Base-by-base conservation (phyloP, 2,888 invertebrate genomes). In the Nephrotoma appendiculata region DNA sequence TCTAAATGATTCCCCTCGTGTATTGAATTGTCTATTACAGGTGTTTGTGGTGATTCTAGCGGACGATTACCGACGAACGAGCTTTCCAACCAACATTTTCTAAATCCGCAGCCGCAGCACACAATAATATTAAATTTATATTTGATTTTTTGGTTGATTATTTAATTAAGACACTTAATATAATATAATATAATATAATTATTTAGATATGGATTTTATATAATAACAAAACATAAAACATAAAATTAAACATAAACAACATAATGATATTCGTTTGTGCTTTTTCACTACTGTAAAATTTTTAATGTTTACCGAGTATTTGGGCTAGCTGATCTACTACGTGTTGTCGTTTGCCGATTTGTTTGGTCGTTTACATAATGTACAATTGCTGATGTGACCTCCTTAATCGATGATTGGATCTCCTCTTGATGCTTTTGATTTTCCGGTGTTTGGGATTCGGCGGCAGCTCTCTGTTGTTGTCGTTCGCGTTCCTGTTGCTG, bases 311-410 rank as follows among this genome's bases (percentile, higher is more conserved):
- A 92, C 91, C 91, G 91, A 89, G 91, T 91, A 89, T 91, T 91
- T 86, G 91, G 91, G 89, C 92, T 92, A 89, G 91, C 88, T 87
- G 91, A 92, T 88, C 91, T 89, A 88, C 91, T 90, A 91, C 91
- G 90, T 92, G 93, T 88, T 91, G 90, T 88, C 86, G 89, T 88
- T 84, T 86, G 88, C 93, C 94, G 86, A 92, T 93, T 87, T 94
- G 95, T 90, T 93, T 94, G 89, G 94, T 95, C 95, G 88, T 95
- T 95, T 88, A 97, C 97, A 93, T 97, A 97, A 91, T 97, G 97
- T 87, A 97, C 97, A 89, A 98, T 97, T 86, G 97, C 97, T 89
- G 97, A 97, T 88, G 97, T 97, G 88, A 97, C 97, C 92, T 97
- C 97, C 92, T 97, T 97, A 91, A 97, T 97, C 87, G 96, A 97